These are phyloP conservation scores for Cyanoderma ruficeps DNA, from an alignment of 2,113 vertebrate genomes.

Conservation along the genomic window DNA sequence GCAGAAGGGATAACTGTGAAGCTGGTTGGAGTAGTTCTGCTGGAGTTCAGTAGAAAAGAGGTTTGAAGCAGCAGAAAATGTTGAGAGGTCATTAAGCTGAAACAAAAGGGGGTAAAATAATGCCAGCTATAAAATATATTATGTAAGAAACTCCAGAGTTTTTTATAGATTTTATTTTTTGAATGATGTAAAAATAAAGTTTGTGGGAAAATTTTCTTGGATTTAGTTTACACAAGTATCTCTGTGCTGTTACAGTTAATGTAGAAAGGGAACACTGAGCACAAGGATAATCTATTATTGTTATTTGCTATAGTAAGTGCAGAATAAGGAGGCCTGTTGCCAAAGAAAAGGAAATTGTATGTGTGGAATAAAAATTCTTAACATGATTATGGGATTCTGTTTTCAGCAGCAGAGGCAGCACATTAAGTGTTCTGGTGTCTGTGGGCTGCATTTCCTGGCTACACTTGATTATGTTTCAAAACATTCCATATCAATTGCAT, in stretches of 20 bases:
- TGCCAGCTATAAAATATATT: background rate
- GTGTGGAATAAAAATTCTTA: constrained; percentile 1
- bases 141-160: background rate
- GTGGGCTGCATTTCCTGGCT: constrained; percentile 22
- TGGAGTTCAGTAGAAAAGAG: background rate
- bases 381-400: background rate
- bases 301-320: background rate
- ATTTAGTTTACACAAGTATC: background rate
- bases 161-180: constrained; percentile 16
- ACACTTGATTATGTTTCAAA: background rate
- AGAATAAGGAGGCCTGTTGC: background rate
- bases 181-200: background rate
- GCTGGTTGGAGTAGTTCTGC: background rate
- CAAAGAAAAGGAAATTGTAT: constrained; percentile 13
- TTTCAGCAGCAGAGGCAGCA: constrained; percentile 13
- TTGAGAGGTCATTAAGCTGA: background rate
- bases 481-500: background rate
- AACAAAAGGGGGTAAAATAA: accelerated
- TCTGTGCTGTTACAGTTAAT: background rate
- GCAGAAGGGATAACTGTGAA: background rate
- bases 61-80: background rate
- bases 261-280: background rate
- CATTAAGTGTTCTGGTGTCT: background rate
- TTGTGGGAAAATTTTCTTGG: background rate
- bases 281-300: background rate